Base-by-base conservation (phyloP, 1,140 invertebrate species). In the Octopus sinensis region DNA sequence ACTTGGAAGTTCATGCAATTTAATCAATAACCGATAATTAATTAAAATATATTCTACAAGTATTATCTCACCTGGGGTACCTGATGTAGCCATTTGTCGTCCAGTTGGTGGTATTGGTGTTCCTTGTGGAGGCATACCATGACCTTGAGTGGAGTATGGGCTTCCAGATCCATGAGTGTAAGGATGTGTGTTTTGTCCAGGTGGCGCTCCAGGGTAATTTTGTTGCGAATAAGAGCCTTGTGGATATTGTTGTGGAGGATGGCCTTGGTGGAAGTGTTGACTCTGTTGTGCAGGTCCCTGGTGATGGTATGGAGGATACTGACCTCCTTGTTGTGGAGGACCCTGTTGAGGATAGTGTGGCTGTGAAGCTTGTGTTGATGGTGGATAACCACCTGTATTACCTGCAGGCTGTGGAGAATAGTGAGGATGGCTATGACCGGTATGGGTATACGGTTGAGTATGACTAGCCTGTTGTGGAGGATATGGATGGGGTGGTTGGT, bases 81-180 rank as follows among this genome's bases (percentile, higher is more conserved):
- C 62, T 53, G 77, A 10, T 82, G 76, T 13, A 7, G 17, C 30
- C 52, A 77, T 52, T 10, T 51, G 52, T 13, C 81, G 56, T 12
- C 81, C 81, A 10, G 81, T 71, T 12, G 81, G 54, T 62, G 81
- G 81, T 53, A 82, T 56, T 43, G 81, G 81, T 23, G 81, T 82
- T 54, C 81, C 62, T 77, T 82, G 81, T 13, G 81, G 81, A 53
- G 81, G 81, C 81, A 82, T 82, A 10, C 81, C 81, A 53, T 79
- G 81, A 53, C 76, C 77, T 52, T 77, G 76, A 43, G 76, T 17
- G 5, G 76, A 77, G 52, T 77, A 77, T 17, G 76, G 76, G 43
- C 76, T 77, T 51, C 76, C 76, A 52, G 43, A 51, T 52, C 43
- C 43, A 53, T 77, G 76, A 43, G 76, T n/a, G 17, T 77, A 77